These are phyloP conservation scores for Odontocerum albicorne DNA, from an alignment of 2,888 invertebrate species.

Conservation along the genomic window DNA sequence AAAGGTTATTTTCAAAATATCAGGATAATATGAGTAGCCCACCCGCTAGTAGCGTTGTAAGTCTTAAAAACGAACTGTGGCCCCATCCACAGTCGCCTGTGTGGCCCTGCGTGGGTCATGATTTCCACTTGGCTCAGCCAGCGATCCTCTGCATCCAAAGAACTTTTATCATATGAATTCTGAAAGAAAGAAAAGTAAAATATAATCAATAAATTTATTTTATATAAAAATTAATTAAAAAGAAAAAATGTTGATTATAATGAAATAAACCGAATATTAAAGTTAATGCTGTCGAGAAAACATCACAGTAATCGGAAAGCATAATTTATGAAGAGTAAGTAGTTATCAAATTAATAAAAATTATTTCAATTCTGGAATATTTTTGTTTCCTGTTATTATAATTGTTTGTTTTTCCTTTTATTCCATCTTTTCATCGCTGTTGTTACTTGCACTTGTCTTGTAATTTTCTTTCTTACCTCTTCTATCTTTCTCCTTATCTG, in stretches of 20 bases:
- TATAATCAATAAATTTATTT: background rate
- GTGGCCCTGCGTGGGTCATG: conserved; percentile 94
- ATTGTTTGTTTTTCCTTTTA: no score
- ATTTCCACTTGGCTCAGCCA: conserved; percentile 98
- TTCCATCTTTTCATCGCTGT: no score
- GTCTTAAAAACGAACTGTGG: conserved; percentile 99
- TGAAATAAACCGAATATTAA: background rate
- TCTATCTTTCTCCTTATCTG: no score
- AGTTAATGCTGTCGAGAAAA: no score
- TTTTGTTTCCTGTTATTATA: no score
- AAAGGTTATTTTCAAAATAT: background rate
- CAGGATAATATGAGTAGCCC: conserved; percentile 39
- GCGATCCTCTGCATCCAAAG: conserved; percentile 63
- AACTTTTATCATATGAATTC: conserved; percentile 24
- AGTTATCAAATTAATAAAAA: no score
- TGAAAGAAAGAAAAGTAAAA: conserved; percentile 19
- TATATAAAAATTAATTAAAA: background rate
- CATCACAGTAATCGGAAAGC: no score
- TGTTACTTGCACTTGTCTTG: no score
- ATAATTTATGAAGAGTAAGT: no score
- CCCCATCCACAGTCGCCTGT: conserved; percentile 97
- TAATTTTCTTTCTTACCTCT: no score
- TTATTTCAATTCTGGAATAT: no score
- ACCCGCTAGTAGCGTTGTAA: conserved; percentile 78
- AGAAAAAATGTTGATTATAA: background rate